Evolutionary conservation across 2,113 vertebrate genomes (phyloP).

Genomic region (Oryzias woworae): DNA sequence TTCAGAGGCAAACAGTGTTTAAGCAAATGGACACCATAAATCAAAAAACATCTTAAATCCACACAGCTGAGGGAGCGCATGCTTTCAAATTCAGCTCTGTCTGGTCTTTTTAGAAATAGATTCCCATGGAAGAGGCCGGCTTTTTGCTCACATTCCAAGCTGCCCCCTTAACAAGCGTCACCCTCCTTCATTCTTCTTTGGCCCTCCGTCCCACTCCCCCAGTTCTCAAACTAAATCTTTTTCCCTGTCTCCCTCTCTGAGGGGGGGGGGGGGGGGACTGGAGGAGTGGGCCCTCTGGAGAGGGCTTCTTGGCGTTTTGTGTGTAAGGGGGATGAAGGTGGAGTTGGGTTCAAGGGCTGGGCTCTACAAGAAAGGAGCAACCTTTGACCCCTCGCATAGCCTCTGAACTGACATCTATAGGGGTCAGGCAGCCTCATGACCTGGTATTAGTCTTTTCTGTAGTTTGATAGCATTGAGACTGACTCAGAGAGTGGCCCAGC

Average conservation of each 20-base stretch:
- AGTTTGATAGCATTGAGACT: constrained; percentile 20
- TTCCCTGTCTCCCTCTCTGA: constrained; percentile 12
- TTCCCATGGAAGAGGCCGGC: constrained; percentile 55
- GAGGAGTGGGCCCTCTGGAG: constrained; percentile 27
- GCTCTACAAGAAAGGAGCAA: constrained; percentile 41
- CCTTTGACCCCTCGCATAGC: constrained; percentile 41
- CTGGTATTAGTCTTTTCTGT: constrained; percentile 31
- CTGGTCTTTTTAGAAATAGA: constrained; percentile 44
- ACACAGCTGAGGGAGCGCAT: constrained; percentile 17
- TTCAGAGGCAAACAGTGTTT: constrained; percentile 14
- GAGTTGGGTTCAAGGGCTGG: constrained; percentile 63
- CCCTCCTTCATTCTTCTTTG: constrained; percentile 32
- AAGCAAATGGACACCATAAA: constrained; percentile 13
- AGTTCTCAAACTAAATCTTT: constrained; percentile 43
- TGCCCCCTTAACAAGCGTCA: constrained; percentile 68
- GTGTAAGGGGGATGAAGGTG: constrained; percentile 50
- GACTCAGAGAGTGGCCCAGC: constrained; percentile 16
- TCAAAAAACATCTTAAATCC: constrained; percentile 24
- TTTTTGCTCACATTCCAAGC: constrained; percentile 64
- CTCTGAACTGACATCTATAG: constrained; percentile 44
- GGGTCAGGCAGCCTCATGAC: constrained; percentile 40
- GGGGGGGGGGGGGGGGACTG: background rate
- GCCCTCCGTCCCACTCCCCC: constrained; percentile 11
- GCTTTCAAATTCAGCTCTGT: constrained; percentile 38
- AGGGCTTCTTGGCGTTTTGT: constrained; percentile 35